Evolutionary conservation across 2,797 vertebrate species (phyloP).

Genomic region (Sphaeramia orbicularis): DNA sequence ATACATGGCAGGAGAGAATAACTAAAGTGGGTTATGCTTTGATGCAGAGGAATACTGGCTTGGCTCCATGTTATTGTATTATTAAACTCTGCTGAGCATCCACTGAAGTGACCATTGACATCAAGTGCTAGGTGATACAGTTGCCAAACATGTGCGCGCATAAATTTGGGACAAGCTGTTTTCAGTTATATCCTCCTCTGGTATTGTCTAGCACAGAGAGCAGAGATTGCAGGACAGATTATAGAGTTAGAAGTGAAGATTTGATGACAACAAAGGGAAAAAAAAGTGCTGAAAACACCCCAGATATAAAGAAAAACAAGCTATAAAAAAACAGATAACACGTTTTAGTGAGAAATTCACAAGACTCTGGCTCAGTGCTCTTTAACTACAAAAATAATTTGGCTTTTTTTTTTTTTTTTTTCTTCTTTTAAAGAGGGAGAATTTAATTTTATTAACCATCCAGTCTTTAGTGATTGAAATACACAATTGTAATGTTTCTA

Average conservation of each 20-base stretch:
- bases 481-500: slow-evolving; percentile 6
- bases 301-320: neutral
- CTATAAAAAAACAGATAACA: neutral
- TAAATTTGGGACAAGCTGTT: slow-evolving; percentile 45
- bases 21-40: slow-evolving; percentile 65
- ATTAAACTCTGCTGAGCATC: slow-evolving; percentile 67
- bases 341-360: neutral
- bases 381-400: neutral
- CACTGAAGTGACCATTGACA: slow-evolving; percentile 67
- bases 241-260: slow-evolving; percentile 5
- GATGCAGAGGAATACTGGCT: slow-evolving; percentile 56
- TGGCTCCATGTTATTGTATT: slow-evolving; percentile 62
- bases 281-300: neutral
- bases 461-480: too few species aligned
- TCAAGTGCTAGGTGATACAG: slow-evolving; percentile 20
- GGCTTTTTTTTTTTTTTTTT: neutral
- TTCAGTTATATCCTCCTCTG: slow-evolving; percentile 38
- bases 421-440: neutral
- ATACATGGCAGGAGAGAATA: slow-evolving; percentile 64
- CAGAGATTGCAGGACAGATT: neutral
- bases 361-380: neutral
- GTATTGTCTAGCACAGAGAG: neutral
- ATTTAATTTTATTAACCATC: slow-evolving; percentile 18
- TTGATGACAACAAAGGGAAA: too few species aligned
- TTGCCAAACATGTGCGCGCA: slow-evolving; percentile 40